Percentiles rank a stretch among this genome's conserved stretches.
Conservation (phyloP, 1,140 invertebrate genomes). For the Leptinotarsa undecemlineata region DNA sequence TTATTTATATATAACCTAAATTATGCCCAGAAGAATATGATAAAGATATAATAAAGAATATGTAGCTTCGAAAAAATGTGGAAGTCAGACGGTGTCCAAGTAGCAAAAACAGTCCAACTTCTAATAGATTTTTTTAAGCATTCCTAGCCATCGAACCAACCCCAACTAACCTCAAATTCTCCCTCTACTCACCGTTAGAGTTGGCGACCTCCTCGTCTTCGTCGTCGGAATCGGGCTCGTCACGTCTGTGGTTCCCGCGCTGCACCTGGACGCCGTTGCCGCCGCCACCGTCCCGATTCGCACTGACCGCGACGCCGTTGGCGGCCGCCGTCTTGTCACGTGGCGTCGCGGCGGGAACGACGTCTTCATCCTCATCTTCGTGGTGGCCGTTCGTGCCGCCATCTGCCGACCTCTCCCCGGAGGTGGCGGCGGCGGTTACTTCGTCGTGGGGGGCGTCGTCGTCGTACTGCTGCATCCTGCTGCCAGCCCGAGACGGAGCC, state of each 20-base stretch:
- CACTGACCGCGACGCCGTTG: constrained; percentile 40
- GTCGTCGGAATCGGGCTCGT: constrained; percentile 55
- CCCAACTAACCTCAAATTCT: background rate
- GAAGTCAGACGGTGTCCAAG: too few relatives aligned
- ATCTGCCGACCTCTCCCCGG: constrained; percentile 51
- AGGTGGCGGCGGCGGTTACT: constrained; percentile 50
- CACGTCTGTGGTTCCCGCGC: constrained; percentile 33
- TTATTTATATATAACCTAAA: too few relatives aligned
- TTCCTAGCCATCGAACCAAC: too few relatives aligned
- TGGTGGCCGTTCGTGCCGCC: constrained; percentile 48
- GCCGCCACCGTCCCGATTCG: constrained; percentile 26
- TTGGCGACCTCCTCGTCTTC: constrained; percentile 40
- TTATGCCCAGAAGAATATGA: too few relatives aligned
- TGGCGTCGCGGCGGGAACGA: constrained; percentile 37
- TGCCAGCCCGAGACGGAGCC: constrained; percentile 50
- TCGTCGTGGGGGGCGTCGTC: constrained; percentile 47
- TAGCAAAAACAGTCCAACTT: too few relatives aligned
- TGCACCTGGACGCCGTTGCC: constrained; percentile 41
- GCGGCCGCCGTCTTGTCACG: constrained; percentile 34
- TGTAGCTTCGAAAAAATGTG: too few relatives aligned
- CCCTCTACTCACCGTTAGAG: constrained; percentile 18
- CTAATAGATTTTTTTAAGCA: too few relatives aligned
- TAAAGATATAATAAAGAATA: too few relatives aligned
- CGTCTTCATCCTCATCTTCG: constrained; percentile 41
- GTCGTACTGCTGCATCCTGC: constrained; percentile 52